Base-by-base conservation (phyloP, 2,113 vertebrate genomes). In the Lutjanus erythropterus region DNA sequence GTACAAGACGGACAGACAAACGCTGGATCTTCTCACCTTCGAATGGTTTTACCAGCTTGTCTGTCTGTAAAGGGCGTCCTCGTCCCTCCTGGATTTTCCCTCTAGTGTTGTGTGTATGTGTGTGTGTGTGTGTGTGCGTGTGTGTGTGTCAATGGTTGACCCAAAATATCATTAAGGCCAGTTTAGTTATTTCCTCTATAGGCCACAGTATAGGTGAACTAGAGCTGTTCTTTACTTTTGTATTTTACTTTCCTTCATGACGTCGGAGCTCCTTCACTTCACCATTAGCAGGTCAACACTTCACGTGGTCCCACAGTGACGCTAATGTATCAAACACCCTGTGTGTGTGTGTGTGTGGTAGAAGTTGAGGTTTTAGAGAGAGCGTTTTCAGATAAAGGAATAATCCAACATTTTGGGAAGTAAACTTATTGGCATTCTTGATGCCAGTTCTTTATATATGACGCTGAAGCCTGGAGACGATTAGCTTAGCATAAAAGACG, bases 141-240 rank as follows among this genome's bases (percentile, higher is more conserved):
- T 50, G 64, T 21, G 62, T 39, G 71, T 12, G 53, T 27, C 62
- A 49, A 15, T 53, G 59, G 72, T 73, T 75, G 55, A 83, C 77
- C 80, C 60, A 23, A 55, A 76, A 74, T 37, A 35, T 69, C 59
- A 35, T 29, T 16, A 41, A 50, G 58, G 78, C 71, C 77, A 55
- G 46, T 82, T 81, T 50, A 67, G 60, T 75, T 69, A 2, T 78
- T 42, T 77, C 71, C 72, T 65, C 9, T 58, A 4, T 58, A 39
- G 78, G 81, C 68, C 79, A 61, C 62, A 62, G 21, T 67, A 2
- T 29, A 81, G 56, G 31, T 62, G 83, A 87, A 72, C 62, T 42
- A 70, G 66, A 82, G 80, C 55, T 61, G 61, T 61, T 79, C 55
- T 80, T 70, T 58, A 25, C 60, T 75, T 75, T 75, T 69, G 23